Evolutionary conservation across 2,113 vertebrate species (phyloP).

Genomic region (Microtus oregoni): DNA sequence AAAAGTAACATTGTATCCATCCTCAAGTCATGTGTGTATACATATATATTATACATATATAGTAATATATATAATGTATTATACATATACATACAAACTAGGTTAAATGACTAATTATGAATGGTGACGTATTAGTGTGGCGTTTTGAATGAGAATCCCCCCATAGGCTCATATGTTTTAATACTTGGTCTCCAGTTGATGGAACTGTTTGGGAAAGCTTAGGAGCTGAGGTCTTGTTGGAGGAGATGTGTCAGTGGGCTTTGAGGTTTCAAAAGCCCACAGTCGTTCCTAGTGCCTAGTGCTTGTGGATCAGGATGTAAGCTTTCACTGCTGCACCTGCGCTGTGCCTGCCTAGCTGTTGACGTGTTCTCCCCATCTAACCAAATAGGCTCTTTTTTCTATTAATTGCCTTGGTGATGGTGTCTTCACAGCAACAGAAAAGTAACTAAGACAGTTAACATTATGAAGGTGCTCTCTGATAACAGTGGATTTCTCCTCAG

Average conservation of each 20-base stretch:
- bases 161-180: background rate
- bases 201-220: background rate
- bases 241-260: background rate
- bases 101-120: background rate
- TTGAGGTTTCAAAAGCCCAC: background rate
- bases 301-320: background rate
- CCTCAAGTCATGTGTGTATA: background rate
- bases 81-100: background rate
- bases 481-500: background rate
- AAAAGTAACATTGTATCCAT: slow-evolving; percentile 13
- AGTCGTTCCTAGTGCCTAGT: background rate
- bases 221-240: background rate
- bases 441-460: background rate
- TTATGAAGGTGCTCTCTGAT: background rate
- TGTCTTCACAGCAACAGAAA: background rate
- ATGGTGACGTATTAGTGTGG: background rate
- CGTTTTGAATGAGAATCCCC: background rate
- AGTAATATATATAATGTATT: background rate
- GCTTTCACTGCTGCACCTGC: background rate
- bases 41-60: background rate
- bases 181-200: background rate
- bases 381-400: background rate
- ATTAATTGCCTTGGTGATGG: background rate
- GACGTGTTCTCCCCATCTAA: background rate
- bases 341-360: background rate